Conservation (phyloP, 1,140 invertebrate species). For the Drosophila athabasca region DNA sequence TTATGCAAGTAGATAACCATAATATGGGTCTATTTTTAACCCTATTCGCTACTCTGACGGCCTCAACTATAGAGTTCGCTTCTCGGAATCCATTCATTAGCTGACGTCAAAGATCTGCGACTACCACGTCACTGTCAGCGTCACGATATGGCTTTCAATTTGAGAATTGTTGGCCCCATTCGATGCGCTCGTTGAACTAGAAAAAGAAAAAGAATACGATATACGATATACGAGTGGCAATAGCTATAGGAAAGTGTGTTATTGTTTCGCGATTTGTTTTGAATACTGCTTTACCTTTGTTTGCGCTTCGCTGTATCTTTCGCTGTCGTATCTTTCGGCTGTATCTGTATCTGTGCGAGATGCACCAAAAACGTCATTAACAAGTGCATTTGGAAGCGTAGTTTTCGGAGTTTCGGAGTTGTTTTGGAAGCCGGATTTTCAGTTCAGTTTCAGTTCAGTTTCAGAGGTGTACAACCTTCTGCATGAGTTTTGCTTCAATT, state of each 20-base stretch:
- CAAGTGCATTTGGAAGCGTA: conserved; percentile 47
- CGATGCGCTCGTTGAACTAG: conserved; percentile 56
- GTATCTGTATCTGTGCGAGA: conserved; percentile 3
- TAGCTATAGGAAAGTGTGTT: conserved; percentile 9
- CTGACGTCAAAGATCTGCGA: conserved; percentile 49
- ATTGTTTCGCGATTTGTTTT: conserved; percentile 64
- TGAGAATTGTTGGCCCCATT: conserved; percentile 55
- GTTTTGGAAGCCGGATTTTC: conserved; percentile 8
- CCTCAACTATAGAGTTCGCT: background rate
- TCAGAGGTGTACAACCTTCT: conserved; percentile 9
- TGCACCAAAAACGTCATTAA: conserved; percentile 65
- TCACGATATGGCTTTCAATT: conserved; percentile 39
- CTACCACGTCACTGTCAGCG: conserved; percentile 38
- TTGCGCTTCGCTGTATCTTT: conserved; percentile 42
- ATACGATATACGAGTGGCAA: too few relatives aligned
- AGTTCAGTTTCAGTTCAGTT: conserved; percentile 1
- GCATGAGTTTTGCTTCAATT: conserved; percentile 37
- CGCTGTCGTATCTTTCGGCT: conserved; percentile 9
- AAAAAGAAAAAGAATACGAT: background rate
- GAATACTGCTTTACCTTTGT: conserved; percentile 57
- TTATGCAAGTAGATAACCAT: background rate
- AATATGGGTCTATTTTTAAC: conserved; percentile 19
- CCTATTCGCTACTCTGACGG: conserved; percentile 6
- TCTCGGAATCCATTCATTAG: conserved; percentile 51
- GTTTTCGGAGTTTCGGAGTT: background rate